phyloP scores from a whole-genome alignment of 2,797 vertebrate genomes.

The Anguilla obscura region DNA sequence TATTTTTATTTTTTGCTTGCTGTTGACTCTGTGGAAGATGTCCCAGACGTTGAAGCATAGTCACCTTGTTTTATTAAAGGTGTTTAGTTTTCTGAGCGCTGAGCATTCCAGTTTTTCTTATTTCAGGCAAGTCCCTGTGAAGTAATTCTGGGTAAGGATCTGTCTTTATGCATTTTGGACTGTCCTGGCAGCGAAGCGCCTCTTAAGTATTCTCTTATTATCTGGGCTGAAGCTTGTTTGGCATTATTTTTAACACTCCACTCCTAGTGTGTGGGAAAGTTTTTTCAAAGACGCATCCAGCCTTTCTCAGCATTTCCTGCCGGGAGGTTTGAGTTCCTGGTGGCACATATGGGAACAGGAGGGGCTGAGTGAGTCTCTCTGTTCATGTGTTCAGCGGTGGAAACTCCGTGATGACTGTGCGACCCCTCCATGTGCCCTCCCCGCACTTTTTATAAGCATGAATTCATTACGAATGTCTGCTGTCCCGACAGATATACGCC shows the following conservation, averaged over 20 bases:
- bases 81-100: no score
- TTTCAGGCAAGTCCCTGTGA: no score
- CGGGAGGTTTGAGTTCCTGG: neutral
- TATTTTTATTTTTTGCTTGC: no score
- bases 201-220: neutral
- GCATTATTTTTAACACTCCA: neutral
- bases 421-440: neutral
- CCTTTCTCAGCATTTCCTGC: neutral
- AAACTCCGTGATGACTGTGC: neutral
- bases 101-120: no score
- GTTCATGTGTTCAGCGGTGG: neutral
- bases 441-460: neutral
- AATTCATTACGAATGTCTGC: neutral
- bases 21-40: no score
- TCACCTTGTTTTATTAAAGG: no score
- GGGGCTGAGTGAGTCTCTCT: neutral
- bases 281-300: neutral
- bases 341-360: neutral
- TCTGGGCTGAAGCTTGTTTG: neutral
- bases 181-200: no score
- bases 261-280: neutral
- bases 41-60: no score
- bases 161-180: no score
- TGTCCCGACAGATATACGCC: neutral
- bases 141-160: no score